Evolutionary conservation across 2,113 vertebrate genomes (phyloP).

Genomic region (Embiotoca jacksoni): DNA sequence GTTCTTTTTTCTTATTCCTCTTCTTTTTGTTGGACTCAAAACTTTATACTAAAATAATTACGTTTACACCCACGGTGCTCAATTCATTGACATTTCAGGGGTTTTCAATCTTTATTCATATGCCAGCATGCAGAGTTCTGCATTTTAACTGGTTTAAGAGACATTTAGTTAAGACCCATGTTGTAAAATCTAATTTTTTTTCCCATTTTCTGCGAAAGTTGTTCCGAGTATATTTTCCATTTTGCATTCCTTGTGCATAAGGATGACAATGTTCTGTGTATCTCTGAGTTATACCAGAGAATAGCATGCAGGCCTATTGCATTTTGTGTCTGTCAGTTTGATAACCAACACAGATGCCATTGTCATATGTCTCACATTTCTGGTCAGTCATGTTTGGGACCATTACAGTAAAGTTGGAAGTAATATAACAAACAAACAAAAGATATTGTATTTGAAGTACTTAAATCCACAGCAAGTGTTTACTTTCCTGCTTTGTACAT

Average conservation of each 20-base stretch:
- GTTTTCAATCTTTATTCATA: constrained; percentile 28
- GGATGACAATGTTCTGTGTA: constrained; percentile 21
- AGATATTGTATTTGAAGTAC: constrained; percentile 11
- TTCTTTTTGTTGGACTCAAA: constrained; percentile 36
- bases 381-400: constrained; percentile 62
- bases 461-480: constrained; percentile 52
- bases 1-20: neutral
- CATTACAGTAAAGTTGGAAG: constrained; percentile 33
- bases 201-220: constrained; percentile 11
- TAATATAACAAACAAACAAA: constrained; percentile 22
- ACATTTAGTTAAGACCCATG: constrained; percentile 16
- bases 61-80: constrained; percentile 61
- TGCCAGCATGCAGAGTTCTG: constrained; percentile 37
- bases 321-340: constrained; percentile 19
- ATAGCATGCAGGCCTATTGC: constrained; percentile 16
- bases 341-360: neutral
- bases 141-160: constrained; percentile 34
- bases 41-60: constrained; percentile 35
- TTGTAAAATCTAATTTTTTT: neutral
- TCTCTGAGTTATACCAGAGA: constrained; percentile 13
- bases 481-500: constrained; percentile 58
- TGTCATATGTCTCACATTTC: constrained; percentile 13
- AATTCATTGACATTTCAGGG: constrained; percentile 46
- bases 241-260: constrained; percentile 73
- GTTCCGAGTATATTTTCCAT: constrained; percentile 49